phyloP scores from a whole-genome alignment of 2,113 vertebrate genomes.

The Podocnemis expansa region DNA sequence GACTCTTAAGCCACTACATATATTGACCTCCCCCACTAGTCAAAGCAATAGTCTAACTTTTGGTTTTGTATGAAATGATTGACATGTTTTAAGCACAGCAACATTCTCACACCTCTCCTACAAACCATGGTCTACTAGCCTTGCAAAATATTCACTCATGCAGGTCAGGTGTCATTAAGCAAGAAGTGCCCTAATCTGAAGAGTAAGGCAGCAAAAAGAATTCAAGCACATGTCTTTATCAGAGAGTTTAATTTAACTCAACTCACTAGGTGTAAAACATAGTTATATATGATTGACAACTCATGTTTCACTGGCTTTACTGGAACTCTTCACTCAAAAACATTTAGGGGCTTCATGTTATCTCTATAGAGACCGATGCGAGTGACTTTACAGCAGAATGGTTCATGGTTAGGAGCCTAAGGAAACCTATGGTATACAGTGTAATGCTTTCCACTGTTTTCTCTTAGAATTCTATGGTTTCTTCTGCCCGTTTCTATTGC shows the following conservation, averaged over 20 bases:
- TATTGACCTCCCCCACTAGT: not conserved
- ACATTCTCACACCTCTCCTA: not conserved
- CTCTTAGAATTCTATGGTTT: constrained; percentile 5
- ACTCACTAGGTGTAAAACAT: constrained; percentile 30
- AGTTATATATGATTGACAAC: constrained; percentile 4
- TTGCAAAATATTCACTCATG: constrained; percentile 8
- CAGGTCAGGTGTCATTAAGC: constrained; percentile 25
- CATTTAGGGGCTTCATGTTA: constrained; percentile 33
- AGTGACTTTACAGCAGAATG: not conserved
- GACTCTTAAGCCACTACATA: not conserved
- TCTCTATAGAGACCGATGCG: constrained; percentile 28
- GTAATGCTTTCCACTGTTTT: not conserved
- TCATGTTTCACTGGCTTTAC: constrained; percentile 45
- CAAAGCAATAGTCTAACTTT: not conserved
- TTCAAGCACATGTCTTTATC: constrained; percentile 17
- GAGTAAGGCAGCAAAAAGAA: not conserved
- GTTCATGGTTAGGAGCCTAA: not conserved
- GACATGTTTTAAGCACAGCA: not conserved
- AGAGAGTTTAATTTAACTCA: not conserved
- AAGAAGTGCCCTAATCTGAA: not conserved
- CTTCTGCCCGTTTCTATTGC: not conserved
- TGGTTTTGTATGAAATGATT: not conserved
- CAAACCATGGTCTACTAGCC: not conserved
- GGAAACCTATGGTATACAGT: not conserved
- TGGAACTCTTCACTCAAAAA: constrained; percentile 36